phyloP scores from a whole-genome alignment of 2,113 vertebrate genomes.

The Thryonomys swinderianus region DNA sequence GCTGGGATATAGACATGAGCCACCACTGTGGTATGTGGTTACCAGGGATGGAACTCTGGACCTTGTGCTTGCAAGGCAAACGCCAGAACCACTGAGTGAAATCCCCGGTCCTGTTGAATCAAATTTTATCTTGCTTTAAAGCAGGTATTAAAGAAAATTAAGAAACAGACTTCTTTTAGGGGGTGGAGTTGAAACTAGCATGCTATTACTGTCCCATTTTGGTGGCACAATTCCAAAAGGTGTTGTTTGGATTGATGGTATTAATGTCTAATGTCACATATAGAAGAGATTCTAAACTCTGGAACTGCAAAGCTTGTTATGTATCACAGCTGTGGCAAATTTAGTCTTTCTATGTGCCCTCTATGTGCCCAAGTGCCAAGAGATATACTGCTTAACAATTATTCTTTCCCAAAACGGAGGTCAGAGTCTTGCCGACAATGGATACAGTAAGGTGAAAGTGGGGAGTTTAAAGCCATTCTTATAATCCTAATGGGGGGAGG shows the following conservation, averaged over 20 bases:
- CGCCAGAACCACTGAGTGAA: too few relatives aligned
- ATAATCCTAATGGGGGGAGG: not conserved
- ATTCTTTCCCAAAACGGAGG: slow-evolving; percentile 8
- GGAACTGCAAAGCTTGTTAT: not conserved
- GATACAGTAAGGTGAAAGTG: not conserved
- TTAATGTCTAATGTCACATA: not conserved
- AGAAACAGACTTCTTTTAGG: slow-evolving; percentile 30
- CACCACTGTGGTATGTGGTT: too few relatives aligned
- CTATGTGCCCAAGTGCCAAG: not conserved
- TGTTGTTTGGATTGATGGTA: not conserved
- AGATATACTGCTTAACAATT: not conserved
- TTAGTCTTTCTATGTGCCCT: not conserved
- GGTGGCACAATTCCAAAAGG: slow-evolving; percentile 18
- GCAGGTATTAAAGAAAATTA: slow-evolving; percentile 38
- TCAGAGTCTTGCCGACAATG: not conserved
- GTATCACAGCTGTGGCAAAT: not conserved
- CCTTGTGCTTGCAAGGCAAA: too few relatives aligned
- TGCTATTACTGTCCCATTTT: not conserved
- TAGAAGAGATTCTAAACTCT: not conserved
- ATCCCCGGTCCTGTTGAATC: too few relatives aligned
- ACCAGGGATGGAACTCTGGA: too few relatives aligned
- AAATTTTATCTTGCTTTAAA: slow-evolving; percentile 54
- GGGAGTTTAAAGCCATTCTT: slow-evolving; percentile 15
- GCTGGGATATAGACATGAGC: too few relatives aligned
- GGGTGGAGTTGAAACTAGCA: not conserved